Evolutionary conservation across 2,797 vertebrate species (phyloP).

Genomic region (Decapterus maruadsi): DNA sequence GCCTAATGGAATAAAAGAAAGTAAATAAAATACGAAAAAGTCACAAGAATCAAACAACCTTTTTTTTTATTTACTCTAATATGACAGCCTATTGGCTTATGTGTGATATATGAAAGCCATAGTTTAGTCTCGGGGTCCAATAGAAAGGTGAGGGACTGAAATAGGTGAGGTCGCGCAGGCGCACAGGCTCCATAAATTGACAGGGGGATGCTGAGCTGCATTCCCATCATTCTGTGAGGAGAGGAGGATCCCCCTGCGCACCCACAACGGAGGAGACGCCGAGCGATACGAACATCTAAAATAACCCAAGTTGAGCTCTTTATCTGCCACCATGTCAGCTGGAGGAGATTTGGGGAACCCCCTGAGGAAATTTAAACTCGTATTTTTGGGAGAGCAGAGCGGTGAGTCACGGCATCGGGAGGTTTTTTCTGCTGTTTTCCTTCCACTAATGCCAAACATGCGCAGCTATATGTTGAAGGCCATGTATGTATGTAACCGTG

Average conservation of each 20-base stretch:
- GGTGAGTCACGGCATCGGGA: constrained; percentile 85
- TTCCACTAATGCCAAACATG: constrained; percentile 61
- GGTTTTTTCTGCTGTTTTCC: constrained; percentile 40
- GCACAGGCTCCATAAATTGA: constrained; percentile 71
- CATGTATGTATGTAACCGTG: constrained; percentile 45
- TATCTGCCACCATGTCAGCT: constrained; percentile 88
- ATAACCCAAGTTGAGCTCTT: constrained; percentile 63
- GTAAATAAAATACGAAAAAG: not conserved
- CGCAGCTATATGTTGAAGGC: constrained; percentile 53
- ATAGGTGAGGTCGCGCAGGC: constrained; percentile 86
- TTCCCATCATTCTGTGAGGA: constrained; percentile 84
- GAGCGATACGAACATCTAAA: constrained; percentile 57
- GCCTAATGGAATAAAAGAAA: not conserved
- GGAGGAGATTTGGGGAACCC: constrained; percentile 95
- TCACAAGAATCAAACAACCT: not conserved
- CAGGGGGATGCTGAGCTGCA: constrained; percentile 85
- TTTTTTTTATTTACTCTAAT: not conserved
- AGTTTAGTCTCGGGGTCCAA: constrained; percentile 1
- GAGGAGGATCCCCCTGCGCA: constrained; percentile 80
- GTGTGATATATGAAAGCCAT: not conserved
- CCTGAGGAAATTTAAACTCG: constrained; percentile 95
- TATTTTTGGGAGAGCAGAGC: constrained; percentile 95
- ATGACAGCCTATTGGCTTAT: too few species aligned
- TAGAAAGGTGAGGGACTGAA: constrained; percentile 75
- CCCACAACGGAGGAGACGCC: constrained; percentile 67